A percentile compares a stretch with the other conserved stretches of the same genome.
Evolutionary conservation across 2,113 vertebrate genomes (phyloP).

Genomic region (Syrrhaptes paradoxus): DNA sequence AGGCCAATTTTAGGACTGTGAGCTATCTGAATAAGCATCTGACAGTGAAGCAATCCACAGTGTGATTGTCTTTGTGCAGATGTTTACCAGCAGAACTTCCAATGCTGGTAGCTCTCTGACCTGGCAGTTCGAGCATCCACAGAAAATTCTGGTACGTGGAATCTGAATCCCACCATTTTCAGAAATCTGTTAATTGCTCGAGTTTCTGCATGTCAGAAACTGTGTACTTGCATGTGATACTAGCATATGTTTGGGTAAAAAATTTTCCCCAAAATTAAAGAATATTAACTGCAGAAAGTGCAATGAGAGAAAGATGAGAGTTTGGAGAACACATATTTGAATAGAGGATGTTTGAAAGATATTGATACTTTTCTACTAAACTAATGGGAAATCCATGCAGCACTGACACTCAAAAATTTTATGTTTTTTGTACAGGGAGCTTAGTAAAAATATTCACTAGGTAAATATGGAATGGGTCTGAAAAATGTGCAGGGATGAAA

Average conservation of each 20-base stretch:
- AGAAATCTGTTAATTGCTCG: neutral
- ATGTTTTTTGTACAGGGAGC: accelerated
- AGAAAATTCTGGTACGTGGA: neutral
- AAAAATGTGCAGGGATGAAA: neutral
- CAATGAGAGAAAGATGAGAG: neutral
- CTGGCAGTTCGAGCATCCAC: neutral
- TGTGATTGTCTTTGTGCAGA: neutral
- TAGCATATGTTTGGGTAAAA: neutral
- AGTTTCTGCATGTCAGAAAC: neutral
- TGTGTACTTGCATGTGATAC: neutral
- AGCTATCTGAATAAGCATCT: neutral
- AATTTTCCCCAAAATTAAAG: neutral
- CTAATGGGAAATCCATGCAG: too few species aligned
- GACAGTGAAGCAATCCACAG: neutral
- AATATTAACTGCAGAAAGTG: neutral
- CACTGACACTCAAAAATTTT: neutral
- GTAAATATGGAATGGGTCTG: neutral
- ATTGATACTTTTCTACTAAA: neutral
- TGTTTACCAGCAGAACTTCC: neutral
- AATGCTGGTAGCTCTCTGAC: neutral
- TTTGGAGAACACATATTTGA: neutral
- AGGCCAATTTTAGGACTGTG: neutral
- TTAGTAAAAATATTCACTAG: neutral
- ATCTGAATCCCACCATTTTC: neutral
- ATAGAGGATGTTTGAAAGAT: neutral